Evolutionary conservation across 2,113 vertebrate genomes (phyloP), one percentile per base, ranked within the genome.

Genomic region (Egretta garzetta): DNA sequence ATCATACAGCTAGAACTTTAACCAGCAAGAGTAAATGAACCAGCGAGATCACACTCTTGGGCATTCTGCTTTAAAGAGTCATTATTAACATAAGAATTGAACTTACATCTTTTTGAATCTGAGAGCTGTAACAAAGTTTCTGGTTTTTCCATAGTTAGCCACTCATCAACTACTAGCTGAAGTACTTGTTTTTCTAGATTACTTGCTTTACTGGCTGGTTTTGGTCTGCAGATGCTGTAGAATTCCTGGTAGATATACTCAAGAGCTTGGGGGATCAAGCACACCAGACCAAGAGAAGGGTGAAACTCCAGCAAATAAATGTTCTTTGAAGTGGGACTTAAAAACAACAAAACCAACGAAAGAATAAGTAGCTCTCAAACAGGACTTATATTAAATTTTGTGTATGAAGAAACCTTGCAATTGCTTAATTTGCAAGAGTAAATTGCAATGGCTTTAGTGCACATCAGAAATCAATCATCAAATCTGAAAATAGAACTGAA

Each of bases 251-350:
- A 96, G 77, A 98, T 81, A 47, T 74, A 93, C 41, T 97, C 72
- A 4, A 98, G 96, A 55, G 85, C 77, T 59, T 96, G 85, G 85
- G 97, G 97, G 60, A 98, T 91, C 23, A 90, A 93, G 6, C 95
- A 91, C 7, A 96, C 92, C 80, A 98, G 95, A 73, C 95, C 97
- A 67, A 99, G 97, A 16, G 98, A 99, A 39, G 98, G 97, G 41
- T 99, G 98, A 63, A 99, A 96, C 86, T 99, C 98, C 81, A 99
- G 91, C 52, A 98, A 97, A 93, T 97, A 98, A 28, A 96, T 35
- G 15, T 92, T 98, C 96, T 97, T 98, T 88, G 97, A 94, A 81
- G 97, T 81, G 49, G 97, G 95, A 82, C 98, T 99, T 92, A 43
- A 97, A 83, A 66, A 33, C 14, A 91, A 35, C 6, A 77, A 84